Evolutionary conservation across 1,140 invertebrate species (phyloP).

Genomic region (Riptortus pedestris): DNA sequence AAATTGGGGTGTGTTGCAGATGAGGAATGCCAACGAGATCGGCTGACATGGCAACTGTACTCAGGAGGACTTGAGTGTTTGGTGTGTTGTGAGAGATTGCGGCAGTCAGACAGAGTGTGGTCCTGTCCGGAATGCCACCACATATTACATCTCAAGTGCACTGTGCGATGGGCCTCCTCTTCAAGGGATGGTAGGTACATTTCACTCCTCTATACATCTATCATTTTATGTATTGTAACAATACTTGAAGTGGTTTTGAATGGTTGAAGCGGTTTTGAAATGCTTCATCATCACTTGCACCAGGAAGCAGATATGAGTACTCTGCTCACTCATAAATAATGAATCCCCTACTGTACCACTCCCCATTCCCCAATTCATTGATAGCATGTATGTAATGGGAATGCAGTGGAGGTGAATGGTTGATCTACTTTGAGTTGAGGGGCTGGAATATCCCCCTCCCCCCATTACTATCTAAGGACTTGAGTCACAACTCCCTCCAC

Average conservation of each 20-base stretch:
- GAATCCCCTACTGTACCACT: no score
- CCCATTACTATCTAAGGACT: no score
- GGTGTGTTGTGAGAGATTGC: slow-evolving; percentile 73
- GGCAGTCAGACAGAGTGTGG: slow-evolving; percentile 72
- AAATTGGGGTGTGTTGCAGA: neutral
- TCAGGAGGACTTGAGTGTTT: slow-evolving; percentile 75
- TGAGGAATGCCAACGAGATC: slow-evolving; percentile 50
- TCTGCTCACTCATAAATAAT: no score
- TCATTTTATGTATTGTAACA: neutral
- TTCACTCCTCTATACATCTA: no score
- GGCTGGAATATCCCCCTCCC: no score
- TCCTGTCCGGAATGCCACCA: slow-evolving; percentile 82
- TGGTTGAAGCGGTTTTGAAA: neutral
- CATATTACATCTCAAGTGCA: slow-evolving; percentile 79
- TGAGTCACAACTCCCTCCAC: no score
- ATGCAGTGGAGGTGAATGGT: no score
- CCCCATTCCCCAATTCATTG: no score
- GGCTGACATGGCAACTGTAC: slow-evolving; percentile 67
- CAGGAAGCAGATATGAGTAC: no score
- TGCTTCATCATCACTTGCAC: neutral
- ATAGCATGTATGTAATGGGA: no score
- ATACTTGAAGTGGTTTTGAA: neutral
- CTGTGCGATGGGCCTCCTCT: slow-evolving; percentile 79
- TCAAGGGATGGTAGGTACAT: slow-evolving; percentile 42
- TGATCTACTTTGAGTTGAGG: no score